These are phyloP conservation scores for Petrocephalus microphthalmus DNA, from an alignment of 2,113 vertebrate genomes.

Conservation along the genomic window DNA sequence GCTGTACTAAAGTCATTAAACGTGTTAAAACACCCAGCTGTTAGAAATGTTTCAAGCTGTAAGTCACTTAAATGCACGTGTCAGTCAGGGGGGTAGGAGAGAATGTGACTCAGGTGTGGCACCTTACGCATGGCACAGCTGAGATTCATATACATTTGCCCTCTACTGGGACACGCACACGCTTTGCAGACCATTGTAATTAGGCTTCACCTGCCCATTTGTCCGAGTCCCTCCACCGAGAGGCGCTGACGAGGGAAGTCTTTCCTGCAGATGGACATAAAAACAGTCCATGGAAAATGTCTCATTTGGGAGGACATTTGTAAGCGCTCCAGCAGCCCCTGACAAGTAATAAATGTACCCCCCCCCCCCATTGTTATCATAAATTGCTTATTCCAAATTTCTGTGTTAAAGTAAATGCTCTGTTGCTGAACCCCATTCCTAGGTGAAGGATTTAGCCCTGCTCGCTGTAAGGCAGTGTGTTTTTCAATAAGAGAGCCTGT, in stretches of 20 bases:
- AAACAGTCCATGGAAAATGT: background rate
- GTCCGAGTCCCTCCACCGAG: background rate
- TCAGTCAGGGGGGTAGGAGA: background rate
- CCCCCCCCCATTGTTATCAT: background rate
- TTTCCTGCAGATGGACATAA: background rate
- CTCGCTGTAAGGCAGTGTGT: background rate
- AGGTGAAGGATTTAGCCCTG: background rate
- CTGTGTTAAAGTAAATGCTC: background rate
- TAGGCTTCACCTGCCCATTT: background rate
- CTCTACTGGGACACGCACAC: background rate
- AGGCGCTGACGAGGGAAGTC: background rate
- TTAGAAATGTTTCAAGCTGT: background rate
- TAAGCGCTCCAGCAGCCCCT: background rate
- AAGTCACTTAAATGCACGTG: background rate
- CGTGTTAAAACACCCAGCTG: background rate
- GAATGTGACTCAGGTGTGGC: background rate
- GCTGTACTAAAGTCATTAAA: background rate
- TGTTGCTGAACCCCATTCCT: background rate
- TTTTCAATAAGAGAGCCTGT: background rate
- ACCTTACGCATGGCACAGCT: background rate
- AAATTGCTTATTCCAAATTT: slow-evolving; percentile 40
- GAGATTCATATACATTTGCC: background rate
- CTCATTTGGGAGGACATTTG: background rate
- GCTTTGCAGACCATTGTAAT: background rate
- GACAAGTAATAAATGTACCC: background rate